Base-by-base conservation (phyloP, 2,888 invertebrate species). In the Poecilus cupreus region DNA sequence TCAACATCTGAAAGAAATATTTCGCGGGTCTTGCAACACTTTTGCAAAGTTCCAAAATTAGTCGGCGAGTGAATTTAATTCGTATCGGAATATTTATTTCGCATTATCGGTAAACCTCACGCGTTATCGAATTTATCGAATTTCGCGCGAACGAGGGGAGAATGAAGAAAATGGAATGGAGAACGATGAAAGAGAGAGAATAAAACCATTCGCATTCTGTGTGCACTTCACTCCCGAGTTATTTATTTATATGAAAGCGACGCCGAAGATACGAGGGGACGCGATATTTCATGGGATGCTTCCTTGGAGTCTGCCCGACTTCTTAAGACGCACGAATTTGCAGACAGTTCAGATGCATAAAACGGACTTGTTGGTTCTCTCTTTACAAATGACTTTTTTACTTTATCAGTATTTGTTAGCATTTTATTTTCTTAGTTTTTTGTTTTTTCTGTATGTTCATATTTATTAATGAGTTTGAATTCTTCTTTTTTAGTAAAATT, bases 111-210 rank as follows among this genome's bases (percentile, higher is more conserved):
- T 51, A 32, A 75, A 75, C 18, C 51, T 22, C 46, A 10, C 49
- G 51, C 32, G 51, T 75, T 75, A 70, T 70, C 37, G 43, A 70
- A 70, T 70, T 75, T 75, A 70, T 70, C 37, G 43, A 70, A 70
- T 70, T 26, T 60, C 49, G 32, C 32, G 75, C 37, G 51, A 75
- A 51, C 13, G 32, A 43, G 70, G 70, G 70, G 43, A 39, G 72
- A 72, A 18, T 68, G 39, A 13, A n/a, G n/a, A n/a, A n/a, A 32
- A 39, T 26, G 37, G 68, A 11, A 13, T 10, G 13, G 16, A 13
- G 13, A 18, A 16, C 49, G 49, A 13, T 54, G 22, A 54, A 54
- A 16, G 24, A 54, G 68, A 39, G 37, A 11, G 68, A 68, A n/a
- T 68, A 18, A 11, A 20, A 18, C 37, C 20, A 70, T 39, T 70